Conservation (phyloP, 2,113 vertebrate species). For the Vimba vimba region DNA sequence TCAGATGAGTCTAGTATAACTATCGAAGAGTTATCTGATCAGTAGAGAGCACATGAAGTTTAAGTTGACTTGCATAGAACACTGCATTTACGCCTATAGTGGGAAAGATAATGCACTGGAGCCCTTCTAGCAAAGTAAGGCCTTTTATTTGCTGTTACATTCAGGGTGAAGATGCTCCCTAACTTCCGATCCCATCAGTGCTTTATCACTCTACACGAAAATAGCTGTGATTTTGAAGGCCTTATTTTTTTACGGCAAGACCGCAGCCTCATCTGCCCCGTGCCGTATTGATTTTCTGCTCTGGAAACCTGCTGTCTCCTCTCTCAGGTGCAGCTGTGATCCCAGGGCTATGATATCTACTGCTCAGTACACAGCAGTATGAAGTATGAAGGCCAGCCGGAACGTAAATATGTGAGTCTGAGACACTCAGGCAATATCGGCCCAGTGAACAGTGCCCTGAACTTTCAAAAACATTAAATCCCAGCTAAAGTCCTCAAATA, state of each 20-base stretch:
- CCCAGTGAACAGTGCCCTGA: background rate
- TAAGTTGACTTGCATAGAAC: conserved; percentile 52
- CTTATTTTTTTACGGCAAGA: conserved; percentile 65
- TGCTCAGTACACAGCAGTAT: conserved; percentile 51
- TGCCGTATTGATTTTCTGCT: conserved; percentile 72
- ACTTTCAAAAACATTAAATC: conserved; percentile 11
- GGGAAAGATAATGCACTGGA: background rate
- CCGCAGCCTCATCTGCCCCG: conserved; percentile 61
- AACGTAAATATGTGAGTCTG: conserved; percentile 46
- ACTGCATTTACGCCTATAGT: conserved; percentile 42
- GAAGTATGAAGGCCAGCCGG: conserved; percentile 55
- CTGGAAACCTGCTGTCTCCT: conserved; percentile 61
- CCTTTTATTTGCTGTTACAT: conserved; percentile 63
- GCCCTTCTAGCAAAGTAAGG: background rate
- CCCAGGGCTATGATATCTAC: conserved; percentile 59
- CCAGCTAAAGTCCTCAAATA: background rate
- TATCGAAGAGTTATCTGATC: background rate
- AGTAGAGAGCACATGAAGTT: background rate
- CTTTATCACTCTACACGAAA: conserved; percentile 69
- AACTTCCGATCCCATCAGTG: conserved; percentile 67
- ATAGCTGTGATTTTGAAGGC: conserved; percentile 72
- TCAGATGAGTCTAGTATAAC: too few species aligned
- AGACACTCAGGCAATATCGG: background rate
- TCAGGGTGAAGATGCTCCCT: conserved; percentile 63
- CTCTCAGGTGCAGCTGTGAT: conserved; percentile 57